These are phyloP conservation scores for Nansenia antarctica DNA, from an alignment of 2,113 vertebrate genomes.

Conservation along the genomic window DNA sequence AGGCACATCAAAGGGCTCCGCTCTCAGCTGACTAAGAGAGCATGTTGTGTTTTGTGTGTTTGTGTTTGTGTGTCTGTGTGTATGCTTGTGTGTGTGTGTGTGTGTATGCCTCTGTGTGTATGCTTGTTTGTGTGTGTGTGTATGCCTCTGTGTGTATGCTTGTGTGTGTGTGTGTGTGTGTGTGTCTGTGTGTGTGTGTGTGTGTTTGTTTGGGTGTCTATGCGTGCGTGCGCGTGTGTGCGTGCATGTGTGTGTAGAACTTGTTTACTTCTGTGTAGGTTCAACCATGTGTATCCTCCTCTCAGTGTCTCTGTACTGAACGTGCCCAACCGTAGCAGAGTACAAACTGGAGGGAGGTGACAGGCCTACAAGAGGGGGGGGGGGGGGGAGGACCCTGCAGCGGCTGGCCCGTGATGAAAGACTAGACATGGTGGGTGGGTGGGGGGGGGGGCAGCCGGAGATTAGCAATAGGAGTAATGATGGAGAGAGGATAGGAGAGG, in stretches of 20 bases:
- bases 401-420: conserved; percentile 24
- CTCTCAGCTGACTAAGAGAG: conserved; percentile 36
- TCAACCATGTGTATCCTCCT: conserved; percentile 2
- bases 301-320: background rate
- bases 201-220: no score
- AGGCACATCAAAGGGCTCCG: background rate
- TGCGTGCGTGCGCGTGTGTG: no score
- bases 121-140: no score
- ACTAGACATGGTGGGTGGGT: background rate
- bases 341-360: no score
- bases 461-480: background rate
- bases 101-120: no score
- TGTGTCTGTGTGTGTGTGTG: conserved; percentile 5
- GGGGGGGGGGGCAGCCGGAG: background rate
- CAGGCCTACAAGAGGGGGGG: no score
- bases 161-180: background rate
- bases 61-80: conserved; percentile 7
- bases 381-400: background rate
- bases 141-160: no score
- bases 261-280: conserved; percentile 13
- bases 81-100: conserved; percentile 9
- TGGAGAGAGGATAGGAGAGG: background rate
- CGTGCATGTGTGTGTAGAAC: conserved; percentile 2
- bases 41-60: no score
- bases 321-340: no score